These are phyloP conservation scores for Beris chalybata DNA, from an alignment of 2,888 invertebrate species.

Conservation along the genomic window DNA sequence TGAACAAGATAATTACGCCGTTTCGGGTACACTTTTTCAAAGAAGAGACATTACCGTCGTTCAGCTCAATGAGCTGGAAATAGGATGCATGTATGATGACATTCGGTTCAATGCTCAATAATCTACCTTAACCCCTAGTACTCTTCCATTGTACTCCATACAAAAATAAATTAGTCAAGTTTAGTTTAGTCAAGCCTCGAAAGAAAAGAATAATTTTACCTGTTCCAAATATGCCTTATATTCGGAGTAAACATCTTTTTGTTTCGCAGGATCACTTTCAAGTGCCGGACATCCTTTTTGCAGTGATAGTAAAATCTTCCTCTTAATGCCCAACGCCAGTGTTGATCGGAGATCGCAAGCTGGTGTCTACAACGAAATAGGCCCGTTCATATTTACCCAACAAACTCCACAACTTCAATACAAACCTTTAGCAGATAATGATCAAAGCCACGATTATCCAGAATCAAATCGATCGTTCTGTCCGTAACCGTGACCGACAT, in stretches of 20 bases:
- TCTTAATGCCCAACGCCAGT: slow-evolving; percentile 82
- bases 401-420: slow-evolving; percentile 9
- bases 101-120: too few relatives aligned
- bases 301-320: slow-evolving; percentile 77
- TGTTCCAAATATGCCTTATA: slow-evolving; percentile 81
- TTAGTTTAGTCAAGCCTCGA: too few relatives aligned
- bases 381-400: neutral
- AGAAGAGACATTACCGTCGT: too few relatives aligned
- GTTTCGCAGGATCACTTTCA: slow-evolving; percentile 67
- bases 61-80: too few relatives aligned
- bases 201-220: slow-evolving; percentile 56
- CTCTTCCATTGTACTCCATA: too few relatives aligned
- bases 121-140: too few relatives aligned
- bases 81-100: too few relatives aligned
- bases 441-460: slow-evolving; percentile 91
- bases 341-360: slow-evolving; percentile 89
- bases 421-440: slow-evolving; percentile 83
- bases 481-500: slow-evolving; percentile 82
- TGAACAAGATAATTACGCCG: too few relatives aligned
- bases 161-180: too few relatives aligned
- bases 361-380: slow-evolving; percentile 66
- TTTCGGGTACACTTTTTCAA: too few relatives aligned
- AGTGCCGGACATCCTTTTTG: slow-evolving; percentile 68
- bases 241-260: slow-evolving; percentile 70
- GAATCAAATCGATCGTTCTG: slow-evolving; percentile 80